These are phyloP conservation scores for Itoplectis maculator DNA, from an alignment of 2,888 invertebrate genomes.

Conservation along the genomic window DNA sequence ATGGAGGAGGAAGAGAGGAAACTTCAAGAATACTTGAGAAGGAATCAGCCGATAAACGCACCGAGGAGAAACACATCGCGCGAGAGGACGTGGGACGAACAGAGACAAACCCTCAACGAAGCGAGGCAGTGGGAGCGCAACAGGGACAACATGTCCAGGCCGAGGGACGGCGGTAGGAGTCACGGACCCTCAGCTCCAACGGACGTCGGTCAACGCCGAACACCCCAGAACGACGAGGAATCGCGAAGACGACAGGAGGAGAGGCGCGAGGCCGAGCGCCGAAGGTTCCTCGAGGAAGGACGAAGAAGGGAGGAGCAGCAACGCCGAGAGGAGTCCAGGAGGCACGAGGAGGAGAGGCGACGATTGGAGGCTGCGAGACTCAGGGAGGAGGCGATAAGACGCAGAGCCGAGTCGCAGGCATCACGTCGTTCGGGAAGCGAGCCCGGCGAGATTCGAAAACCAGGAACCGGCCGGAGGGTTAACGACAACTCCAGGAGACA, in stretches of 20 bases:
- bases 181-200: conserved; percentile 75
- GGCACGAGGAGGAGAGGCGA: conserved; percentile 61
- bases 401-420: conserved; percentile 40
- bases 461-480: conserved; percentile 3
- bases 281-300: conserved; percentile 57
- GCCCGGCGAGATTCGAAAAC: conserved; percentile 60
- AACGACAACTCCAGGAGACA: conserved; percentile 40
- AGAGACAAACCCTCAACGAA: conserved; percentile 66
- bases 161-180: conserved; percentile 65
- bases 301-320: conserved; percentile 71
- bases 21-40: conserved; percentile 76
- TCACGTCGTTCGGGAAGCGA: conserved; percentile 42
- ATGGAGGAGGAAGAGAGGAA: conserved; percentile 70
- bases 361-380: conserved; percentile 61
- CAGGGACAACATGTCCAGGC: conserved; percentile 50
- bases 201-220: conserved; percentile 64
- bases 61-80: conserved; percentile 54
- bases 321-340: conserved; percentile 69
- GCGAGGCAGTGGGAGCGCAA: conserved; percentile 66
- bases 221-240: conserved; percentile 58
- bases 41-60: conserved; percentile 76
- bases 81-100: conserved; percentile 56
- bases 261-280: conserved; percentile 51
- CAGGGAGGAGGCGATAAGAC: conserved; percentile 65
- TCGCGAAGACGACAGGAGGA: conserved; percentile 57